Evolutionary conservation across 1,140 invertebrate species (phyloP).

Genomic region (Lepeophtheirus salmonis): DNA sequence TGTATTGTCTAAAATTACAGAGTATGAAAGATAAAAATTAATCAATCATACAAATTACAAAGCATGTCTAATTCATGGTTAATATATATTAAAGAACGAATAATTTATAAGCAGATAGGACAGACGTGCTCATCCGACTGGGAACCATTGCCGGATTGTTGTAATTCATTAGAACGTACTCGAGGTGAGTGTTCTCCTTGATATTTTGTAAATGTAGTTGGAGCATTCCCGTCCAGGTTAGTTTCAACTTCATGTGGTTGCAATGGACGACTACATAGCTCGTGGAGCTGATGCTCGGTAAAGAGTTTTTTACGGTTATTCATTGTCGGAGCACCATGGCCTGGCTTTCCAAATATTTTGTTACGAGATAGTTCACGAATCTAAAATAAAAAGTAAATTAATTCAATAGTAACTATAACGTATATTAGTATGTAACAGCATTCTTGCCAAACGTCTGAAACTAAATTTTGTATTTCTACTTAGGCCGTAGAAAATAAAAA

Average conservation of each 20-base stretch:
- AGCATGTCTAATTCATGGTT: too few species aligned
- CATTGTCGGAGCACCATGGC: constrained; percentile 15
- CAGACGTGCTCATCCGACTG: not conserved
- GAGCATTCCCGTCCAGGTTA: not conserved
- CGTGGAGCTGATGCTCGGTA: constrained; percentile 16
- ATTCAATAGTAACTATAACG: too few species aligned
- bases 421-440: too few species aligned
- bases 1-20: too few species aligned
- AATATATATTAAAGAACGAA: too few species aligned
- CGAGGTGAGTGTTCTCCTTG: not conserved
- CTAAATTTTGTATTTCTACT: too few species aligned
- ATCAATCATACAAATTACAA: too few species aligned
- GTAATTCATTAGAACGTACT: not conserved
- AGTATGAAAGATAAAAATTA: too few species aligned
- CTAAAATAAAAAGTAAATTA: not conserved
- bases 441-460: too few species aligned
- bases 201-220: not conserved
- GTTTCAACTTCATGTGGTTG: not conserved
- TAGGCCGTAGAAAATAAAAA: too few species aligned
- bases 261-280: not conserved
- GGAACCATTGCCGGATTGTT: not conserved
- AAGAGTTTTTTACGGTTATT: constrained; percentile 17
- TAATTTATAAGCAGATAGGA: too few species aligned
- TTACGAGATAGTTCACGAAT: constrained; percentile 1
- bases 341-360: constrained; percentile 17